These are phyloP conservation scores for Pseudocheirus occidentalis DNA, from an alignment of 2,797 vertebrate genomes.

Conservation along the genomic window DNA sequence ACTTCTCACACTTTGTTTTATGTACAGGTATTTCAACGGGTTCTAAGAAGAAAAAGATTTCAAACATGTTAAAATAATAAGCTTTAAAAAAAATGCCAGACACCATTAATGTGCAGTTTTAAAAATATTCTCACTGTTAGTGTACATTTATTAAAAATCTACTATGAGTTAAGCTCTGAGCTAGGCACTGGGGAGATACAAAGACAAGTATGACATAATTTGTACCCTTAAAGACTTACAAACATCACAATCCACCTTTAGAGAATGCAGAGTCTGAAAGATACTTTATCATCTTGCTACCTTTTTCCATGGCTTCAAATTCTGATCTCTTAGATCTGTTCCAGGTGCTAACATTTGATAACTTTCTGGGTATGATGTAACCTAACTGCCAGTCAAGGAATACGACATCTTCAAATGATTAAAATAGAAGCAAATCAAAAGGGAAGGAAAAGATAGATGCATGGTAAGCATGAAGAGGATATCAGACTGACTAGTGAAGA, in stretches of 20 bases:
- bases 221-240: background rate
- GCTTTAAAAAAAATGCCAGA: background rate
- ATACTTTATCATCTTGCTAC: background rate
- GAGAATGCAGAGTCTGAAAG: background rate
- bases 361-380: background rate
- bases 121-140: background rate
- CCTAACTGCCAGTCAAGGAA: background rate
- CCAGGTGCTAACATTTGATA: background rate
- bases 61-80: background rate
- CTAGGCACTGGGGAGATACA: too few species aligned
- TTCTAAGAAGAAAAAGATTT: constrained; percentile 82
- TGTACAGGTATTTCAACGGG: constrained; percentile 80
- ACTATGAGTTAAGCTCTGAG: background rate
- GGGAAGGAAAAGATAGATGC: background rate
- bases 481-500: background rate
- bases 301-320: background rate
- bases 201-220: background rate
- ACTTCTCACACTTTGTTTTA: constrained; percentile 89
- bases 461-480: background rate
- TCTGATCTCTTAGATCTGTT: background rate
- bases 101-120: background rate
- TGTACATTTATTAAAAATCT: background rate
- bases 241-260: background rate
- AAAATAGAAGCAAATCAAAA: background rate
- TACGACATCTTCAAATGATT: background rate